Conservation (phyloP, 2,113 vertebrate genomes). For the Colaptes auratus region DNA sequence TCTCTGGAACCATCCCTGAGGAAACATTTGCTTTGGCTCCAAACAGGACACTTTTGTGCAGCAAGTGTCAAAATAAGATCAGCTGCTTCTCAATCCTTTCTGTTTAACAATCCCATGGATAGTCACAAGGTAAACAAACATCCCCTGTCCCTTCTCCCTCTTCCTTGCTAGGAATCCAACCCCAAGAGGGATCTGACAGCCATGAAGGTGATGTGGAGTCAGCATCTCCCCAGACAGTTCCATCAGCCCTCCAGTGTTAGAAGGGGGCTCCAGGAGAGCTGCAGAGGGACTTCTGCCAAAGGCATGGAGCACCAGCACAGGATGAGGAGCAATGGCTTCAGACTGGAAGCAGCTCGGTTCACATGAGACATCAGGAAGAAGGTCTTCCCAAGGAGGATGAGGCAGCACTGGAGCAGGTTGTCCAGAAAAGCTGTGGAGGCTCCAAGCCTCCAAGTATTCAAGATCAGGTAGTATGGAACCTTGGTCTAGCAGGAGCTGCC, state of each 20-base stretch:
- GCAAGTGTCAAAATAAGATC: constrained; percentile 17
- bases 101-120: neutral
- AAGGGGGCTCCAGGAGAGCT: too few relatives aligned
- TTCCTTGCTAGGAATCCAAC: neutral
- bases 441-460: too few relatives aligned
- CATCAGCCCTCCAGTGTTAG: neutral
- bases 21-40: constrained; percentile 66
- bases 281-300: too few relatives aligned
- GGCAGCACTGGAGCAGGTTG: too few relatives aligned
- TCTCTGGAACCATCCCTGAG: constrained; percentile 45
- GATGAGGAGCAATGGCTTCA: too few relatives aligned
- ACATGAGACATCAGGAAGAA: too few relatives aligned
- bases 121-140: neutral
- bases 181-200: accelerated
- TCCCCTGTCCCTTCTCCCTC: neutral
- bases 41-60: neutral
- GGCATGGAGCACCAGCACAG: too few relatives aligned
- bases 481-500: too few relatives aligned
- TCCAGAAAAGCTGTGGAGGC: too few relatives aligned
- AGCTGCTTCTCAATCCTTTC: neutral
- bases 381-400: too few relatives aligned
- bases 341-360: too few relatives aligned
- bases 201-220: neutral
- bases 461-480: too few relatives aligned
- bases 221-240: neutral